Evolutionary conservation across 2,888 invertebrate species (phyloP), one percentile per base, ranked within the genome.

Genomic region (Sicus ferrugineus): DNA sequence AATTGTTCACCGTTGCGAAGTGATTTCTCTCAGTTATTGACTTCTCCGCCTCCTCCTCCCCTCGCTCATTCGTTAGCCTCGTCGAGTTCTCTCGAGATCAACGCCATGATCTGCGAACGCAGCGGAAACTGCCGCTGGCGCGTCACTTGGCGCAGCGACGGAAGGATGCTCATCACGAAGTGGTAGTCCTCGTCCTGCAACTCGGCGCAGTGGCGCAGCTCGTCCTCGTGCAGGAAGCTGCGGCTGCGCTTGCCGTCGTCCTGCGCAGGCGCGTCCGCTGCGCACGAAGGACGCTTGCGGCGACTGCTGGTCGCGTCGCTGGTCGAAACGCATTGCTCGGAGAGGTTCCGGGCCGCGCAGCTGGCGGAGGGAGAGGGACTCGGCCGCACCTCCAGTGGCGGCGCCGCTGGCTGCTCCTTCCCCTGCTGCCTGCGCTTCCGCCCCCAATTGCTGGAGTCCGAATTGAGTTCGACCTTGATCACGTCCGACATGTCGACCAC

Each of bases 151-250:
- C 77, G 72, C 38, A 78, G 14, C 1, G 77, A 74, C 2, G 78
- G 78, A 66, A 78, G 59, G 9, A 77, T 73, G 46, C 77, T 77
- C 77, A 78, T 76, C 2, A 76, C 77, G 61, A 77, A 77, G 69
- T 77, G 75, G 62, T 76, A 78, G 52, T 78, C 78, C 54, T 77
- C 78, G 61, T 77, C 77, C n/a, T 75, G 71, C 46, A 58, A 7
- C 11, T 58, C 67, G 11, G 26, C 42, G 38, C 14, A n/a, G 14
- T 4, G 50, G 7, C 50, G 50, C 23, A 21, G 3, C n/a, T n/a
- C 21, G 50, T 50, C 50, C 2, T 16, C 26, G 2, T 30, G 48
- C 28, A 31, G 64, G 11, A 11, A 3, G 6, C 21, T 16, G 7
- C 9, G 31, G 30, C 50, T 30, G 21, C 2, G 34, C 21, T 61